Base-by-base conservation (phyloP, 1,140 invertebrate species). In the Adoxophyes honmai region DNA sequence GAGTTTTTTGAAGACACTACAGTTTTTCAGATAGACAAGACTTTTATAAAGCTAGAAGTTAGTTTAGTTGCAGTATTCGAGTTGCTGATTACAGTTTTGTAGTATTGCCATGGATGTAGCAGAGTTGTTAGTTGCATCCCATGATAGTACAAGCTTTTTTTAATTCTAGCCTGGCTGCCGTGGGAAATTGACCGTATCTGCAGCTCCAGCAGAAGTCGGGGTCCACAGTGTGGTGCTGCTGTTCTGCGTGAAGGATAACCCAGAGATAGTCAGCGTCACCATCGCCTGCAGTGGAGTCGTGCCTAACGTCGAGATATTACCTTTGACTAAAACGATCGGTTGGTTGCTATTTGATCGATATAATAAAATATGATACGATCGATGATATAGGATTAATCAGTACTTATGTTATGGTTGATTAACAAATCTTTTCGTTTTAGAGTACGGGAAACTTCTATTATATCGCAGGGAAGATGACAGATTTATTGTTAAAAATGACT, bases 401-500 rank as follows among this genome's bases (percentile, higher is more conserved):
- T n/a, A n/a, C n/a, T n/a, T n/a, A n/a, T n/a, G n/a, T n/a, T n/a
- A n/a, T n/a, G n/a, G n/a, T n/a, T n/a, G n/a, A n/a, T n/a, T n/a
- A n/a, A n/a, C n/a, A n/a, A n/a, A 48, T 28, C 21, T 15, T 53
- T 53, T 18, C 4, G 8, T 73, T 75, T 35, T 53, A 88, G 86
- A 86, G 52, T 88, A 81, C 14, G 80, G 81, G 6, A 86, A 81
- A 54, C 73, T 81, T 28, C 59, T 88, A 35, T 62, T 88, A 1
- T 88, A 88, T 53, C 71, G 86, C 11, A 73, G 77, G 52, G 77
- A 85, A 70, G 78, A 86, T 51, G 81, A 87, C 44, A 73, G 84
- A 58, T 81, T 88, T 59, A 86, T 88, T 33, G 76, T 88, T n/a
- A 88, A 85, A 59, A 88, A 88, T 58, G 81, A 87, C 61, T 88